Percentiles rank a stretch among this genome's conserved stretches.
These are phyloP conservation scores for Carassius gibelio DNA, from an alignment of 2,113 vertebrate genomes.

Conservation along the genomic window DNA sequence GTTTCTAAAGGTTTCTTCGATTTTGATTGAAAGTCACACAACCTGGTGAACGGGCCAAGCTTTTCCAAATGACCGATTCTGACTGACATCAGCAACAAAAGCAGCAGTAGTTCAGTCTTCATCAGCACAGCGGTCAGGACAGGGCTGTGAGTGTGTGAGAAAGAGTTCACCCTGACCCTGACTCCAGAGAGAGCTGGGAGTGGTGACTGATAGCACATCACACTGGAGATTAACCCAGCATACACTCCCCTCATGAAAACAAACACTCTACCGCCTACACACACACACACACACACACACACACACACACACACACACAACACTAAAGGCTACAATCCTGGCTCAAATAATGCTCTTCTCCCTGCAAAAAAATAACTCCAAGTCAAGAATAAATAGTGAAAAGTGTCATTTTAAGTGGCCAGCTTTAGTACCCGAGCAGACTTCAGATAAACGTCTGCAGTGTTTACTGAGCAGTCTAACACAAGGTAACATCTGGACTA, in stretches of 20 bases:
- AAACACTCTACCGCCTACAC: neutral
- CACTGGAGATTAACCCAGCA: constrained; percentile 53
- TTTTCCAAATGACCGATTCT: too few relatives aligned
- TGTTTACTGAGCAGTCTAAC: neutral
- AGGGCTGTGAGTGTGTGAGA: constrained; percentile 16
- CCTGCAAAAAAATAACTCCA: neutral
- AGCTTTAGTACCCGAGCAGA: neutral
- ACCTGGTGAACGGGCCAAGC: neutral
- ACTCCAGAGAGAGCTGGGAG: constrained; percentile 51
- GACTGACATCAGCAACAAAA: neutral
- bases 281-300: constrained; percentile 27
- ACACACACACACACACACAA: too few relatives aligned
- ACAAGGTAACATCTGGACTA: constrained; percentile 35
- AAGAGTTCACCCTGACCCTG: constrained; percentile 57
- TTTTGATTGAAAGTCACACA: neutral
- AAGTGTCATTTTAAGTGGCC: neutral
- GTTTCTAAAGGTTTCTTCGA: neutral
- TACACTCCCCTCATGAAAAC: constrained; percentile 30
- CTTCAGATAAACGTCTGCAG: neutral
- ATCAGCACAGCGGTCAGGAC: neutral
- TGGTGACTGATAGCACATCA: constrained; percentile 54
- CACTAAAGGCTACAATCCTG: constrained; percentile 1
- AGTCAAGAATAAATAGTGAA: neutral
- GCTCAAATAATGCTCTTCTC: neutral
- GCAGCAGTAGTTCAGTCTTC: neutral